Conservation (phyloP, 2,797 vertebrate genomes). For the Phataginus tricuspis region DNA sequence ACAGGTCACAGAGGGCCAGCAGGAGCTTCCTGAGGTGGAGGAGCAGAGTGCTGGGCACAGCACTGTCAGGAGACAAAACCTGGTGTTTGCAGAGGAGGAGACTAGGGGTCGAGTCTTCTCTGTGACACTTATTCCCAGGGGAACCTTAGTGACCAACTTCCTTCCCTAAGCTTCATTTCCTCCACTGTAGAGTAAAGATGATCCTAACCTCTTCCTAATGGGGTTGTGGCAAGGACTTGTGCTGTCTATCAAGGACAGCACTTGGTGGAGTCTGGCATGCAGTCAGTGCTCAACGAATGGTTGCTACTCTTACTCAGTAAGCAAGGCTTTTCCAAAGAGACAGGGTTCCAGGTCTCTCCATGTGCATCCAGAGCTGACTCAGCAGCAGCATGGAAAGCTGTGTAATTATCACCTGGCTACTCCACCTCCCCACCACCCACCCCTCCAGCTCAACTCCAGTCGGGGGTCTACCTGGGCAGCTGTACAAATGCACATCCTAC, state of each 20-base stretch:
- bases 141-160: not conserved
- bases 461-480: not conserved
- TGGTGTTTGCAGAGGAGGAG: not conserved
- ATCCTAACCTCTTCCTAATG: not conserved
- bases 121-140: not conserved
- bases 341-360: not conserved
- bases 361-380: not conserved
- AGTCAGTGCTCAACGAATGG: not conserved
- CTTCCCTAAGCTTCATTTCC: not conserved
- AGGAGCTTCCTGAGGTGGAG: not conserved
- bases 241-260: not conserved
- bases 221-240: not conserved
- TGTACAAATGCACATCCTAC: conserved; percentile 5
- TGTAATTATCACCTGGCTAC: not conserved
- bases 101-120: not conserved
- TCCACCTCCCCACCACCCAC: not conserved
- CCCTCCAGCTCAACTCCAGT: not conserved
- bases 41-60: fast-evolving
- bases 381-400: not conserved
- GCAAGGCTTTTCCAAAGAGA: not conserved
- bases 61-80: not conserved
- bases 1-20: not conserved
- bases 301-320: not conserved
- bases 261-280: not conserved
- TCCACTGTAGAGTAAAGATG: not conserved